Evolutionary conservation across 2,797 vertebrate genomes (phyloP).

Genomic region (Spinus pinus): DNA sequence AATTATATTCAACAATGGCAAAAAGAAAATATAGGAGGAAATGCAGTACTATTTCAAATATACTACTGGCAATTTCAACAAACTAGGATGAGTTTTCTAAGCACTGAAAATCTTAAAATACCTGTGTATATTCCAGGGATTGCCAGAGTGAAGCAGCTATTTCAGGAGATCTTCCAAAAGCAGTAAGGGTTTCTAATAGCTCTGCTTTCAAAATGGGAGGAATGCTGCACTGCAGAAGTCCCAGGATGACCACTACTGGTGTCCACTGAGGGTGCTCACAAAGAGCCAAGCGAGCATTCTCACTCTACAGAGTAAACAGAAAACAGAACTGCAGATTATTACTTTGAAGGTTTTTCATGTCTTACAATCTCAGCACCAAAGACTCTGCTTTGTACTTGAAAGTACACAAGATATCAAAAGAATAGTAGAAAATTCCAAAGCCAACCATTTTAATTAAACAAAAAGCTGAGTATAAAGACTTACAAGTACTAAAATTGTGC

Average conservation of each 20-base stretch:
- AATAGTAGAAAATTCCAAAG: neutral
- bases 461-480: neutral
- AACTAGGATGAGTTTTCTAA: neutral
- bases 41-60: neutral
- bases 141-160: constrained; percentile 97
- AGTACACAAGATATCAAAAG: neutral
- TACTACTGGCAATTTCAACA: neutral
- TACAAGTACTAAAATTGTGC: neutral
- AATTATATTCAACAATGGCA: neutral
- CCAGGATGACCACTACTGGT: constrained; percentile 92
- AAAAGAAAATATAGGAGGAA: neutral
- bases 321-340: neutral
- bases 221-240: constrained; percentile 93
- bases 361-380: neutral
- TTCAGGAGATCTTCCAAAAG: constrained; percentile 98
- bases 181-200: constrained; percentile 86
- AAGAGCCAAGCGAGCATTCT: constrained; percentile 94
- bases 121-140: constrained; percentile 96
- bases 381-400: neutral
- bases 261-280: constrained; percentile 99
- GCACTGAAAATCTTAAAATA: constrained; percentile 45
- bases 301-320: constrained; percentile 80
- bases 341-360: neutral
- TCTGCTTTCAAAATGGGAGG: constrained; percentile 91
- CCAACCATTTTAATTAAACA: neutral